phyloP scores from a whole-genome alignment of 1,140 invertebrate species.

The Drosophila leontia region DNA sequence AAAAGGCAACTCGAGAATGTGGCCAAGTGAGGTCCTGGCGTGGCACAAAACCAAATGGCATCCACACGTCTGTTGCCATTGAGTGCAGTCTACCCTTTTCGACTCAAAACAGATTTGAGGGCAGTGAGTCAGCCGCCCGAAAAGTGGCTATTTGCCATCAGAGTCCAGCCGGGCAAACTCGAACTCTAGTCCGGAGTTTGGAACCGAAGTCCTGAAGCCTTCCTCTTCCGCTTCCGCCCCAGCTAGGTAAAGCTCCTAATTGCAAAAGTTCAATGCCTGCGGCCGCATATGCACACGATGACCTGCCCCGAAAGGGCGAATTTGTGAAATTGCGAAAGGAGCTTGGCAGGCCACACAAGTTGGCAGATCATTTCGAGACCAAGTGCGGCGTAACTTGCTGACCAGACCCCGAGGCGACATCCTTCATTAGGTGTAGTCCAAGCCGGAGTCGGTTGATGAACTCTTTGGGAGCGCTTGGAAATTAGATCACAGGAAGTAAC shows the following conservation, averaged over 20 bases:
- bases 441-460: slow-evolving; percentile 46
- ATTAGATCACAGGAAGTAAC: slow-evolving; percentile 11
- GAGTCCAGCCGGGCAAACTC: slow-evolving; percentile 8
- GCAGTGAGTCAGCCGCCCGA: slow-evolving; percentile 18
- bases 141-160: slow-evolving; percentile 64
- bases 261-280: slow-evolving; percentile 72
- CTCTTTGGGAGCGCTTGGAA: slow-evolving; percentile 11
- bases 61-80: slow-evolving; percentile 63
- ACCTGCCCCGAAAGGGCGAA: slow-evolving; percentile 21
- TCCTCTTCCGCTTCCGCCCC: slow-evolving; percentile 40
- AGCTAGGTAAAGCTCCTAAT: slow-evolving; percentile 73
- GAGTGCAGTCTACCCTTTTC: slow-evolving; percentile 71
- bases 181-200: slow-evolving; percentile 10
- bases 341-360: slow-evolving; percentile 23
- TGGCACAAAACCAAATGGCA: slow-evolving; percentile 21
- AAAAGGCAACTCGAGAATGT: slow-evolving; percentile 5
- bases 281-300: slow-evolving; percentile 45
- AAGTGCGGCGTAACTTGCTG: slow-evolving; percentile 48
- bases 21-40: slow-evolving; percentile 5
- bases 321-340: slow-evolving; percentile 22
- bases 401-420: slow-evolving; percentile 33
- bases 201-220: slow-evolving; percentile 43
- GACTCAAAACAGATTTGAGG: slow-evolving; percentile 55
- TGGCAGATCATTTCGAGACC: slow-evolving; percentile 50
- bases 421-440: slow-evolving; percentile 48